These are phyloP conservation scores for Agrochola litura DNA, from an alignment of 2,888 invertebrate genomes.

Conservation along the genomic window DNA sequence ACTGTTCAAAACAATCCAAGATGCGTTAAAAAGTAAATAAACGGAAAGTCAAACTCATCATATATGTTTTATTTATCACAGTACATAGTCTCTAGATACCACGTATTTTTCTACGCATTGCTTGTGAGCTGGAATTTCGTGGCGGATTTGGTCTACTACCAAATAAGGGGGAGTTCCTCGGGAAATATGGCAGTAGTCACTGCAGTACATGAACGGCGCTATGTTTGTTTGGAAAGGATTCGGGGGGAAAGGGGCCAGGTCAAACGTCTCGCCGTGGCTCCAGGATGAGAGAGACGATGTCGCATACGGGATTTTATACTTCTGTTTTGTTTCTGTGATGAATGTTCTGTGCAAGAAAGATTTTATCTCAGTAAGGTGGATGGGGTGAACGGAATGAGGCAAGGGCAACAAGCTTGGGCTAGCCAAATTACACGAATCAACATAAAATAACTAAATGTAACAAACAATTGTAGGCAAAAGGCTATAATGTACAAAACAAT, in stretches of 20 bases:
- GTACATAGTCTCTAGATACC: slow-evolving; percentile 77
- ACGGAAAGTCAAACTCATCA: not conserved
- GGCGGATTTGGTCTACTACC: slow-evolving; percentile 81
- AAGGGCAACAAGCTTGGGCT: not conserved
- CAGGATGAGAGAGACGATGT: slow-evolving; percentile 79
- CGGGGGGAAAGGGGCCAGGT: slow-evolving; percentile 83
- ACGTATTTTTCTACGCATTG: slow-evolving; percentile 74
- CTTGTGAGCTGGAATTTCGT: slow-evolving; percentile 73
- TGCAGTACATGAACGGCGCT: slow-evolving; percentile 88
- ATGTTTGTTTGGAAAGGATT: slow-evolving; percentile 86
- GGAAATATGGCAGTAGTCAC: slow-evolving; percentile 85
- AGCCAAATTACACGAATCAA: no score
- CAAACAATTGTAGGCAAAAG: no score
- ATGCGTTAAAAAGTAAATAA: slow-evolving; percentile 22
- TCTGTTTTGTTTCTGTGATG: slow-evolving; percentile 82
- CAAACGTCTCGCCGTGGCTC: slow-evolving; percentile 82
- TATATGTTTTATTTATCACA: slow-evolving; percentile 42
- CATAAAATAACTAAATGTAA: no score
- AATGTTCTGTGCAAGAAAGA: slow-evolving; percentile 78
- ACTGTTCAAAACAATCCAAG: not conserved
- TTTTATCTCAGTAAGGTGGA: not conserved
- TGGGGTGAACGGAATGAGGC: not conserved
- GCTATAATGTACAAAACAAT: no score
- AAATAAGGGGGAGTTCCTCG: slow-evolving; percentile 83
- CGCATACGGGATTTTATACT: slow-evolving; percentile 81